Conservation (phyloP, 2,888 invertebrate genomes). For the Pollenia amentaria region DNA sequence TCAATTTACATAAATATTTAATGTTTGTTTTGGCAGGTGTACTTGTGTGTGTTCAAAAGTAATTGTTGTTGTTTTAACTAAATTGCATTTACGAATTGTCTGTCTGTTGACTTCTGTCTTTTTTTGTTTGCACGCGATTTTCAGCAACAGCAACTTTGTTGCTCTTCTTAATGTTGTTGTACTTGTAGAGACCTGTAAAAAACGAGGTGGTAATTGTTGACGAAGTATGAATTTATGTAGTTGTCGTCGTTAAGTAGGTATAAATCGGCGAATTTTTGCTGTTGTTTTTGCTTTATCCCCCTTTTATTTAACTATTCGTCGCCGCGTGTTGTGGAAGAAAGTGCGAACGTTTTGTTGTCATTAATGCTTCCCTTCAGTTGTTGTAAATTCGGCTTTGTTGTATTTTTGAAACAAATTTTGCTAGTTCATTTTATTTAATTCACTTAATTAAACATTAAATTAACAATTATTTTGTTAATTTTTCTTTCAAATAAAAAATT, state of each 20-base stretch:
- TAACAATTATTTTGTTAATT: background rate
- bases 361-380: slow-evolving; percentile 8
- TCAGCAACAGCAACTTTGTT: background rate
- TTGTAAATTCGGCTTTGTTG: slow-evolving; percentile 2
- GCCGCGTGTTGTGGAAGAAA: background rate
- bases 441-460: background rate
- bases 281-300: slow-evolving; percentile 1
- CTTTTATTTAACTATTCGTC: background rate
- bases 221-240: background rate
- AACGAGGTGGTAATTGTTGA: background rate
- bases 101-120: slow-evolving; percentile 18
- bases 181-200: background rate
- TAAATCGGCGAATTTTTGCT: slow-evolving; percentile 31
- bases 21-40: slow-evolving; percentile 41
- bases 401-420: background rate
- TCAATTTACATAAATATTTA: slow-evolving; percentile 26
- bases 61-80: slow-evolving; percentile 35
- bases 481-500: slow-evolving; percentile 12
- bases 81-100: slow-evolving; percentile 48
- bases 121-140: slow-evolving; percentile 52
- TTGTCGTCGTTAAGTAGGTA: background rate
- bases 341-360: slow-evolving; percentile 31
- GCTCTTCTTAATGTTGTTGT: background rate
- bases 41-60: slow-evolving; percentile 20
- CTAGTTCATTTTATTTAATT: slow-evolving; percentile 2